These are phyloP conservation scores for Ecliptopera silaceata DNA, from an alignment of 2,888 invertebrate species.

Conservation along the genomic window DNA sequence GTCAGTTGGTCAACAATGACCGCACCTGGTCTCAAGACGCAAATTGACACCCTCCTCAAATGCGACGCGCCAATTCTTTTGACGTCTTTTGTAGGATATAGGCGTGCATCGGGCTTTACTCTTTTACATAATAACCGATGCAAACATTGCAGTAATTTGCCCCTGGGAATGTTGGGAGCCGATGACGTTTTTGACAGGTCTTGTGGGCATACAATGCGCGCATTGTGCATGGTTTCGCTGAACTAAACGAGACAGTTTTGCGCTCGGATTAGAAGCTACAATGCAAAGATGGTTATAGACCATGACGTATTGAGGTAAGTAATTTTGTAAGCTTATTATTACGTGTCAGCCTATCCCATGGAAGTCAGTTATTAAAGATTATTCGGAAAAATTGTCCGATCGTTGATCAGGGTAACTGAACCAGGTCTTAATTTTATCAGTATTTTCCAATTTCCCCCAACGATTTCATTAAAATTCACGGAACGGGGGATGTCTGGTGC, in stretches of 20 bases:
- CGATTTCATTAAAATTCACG: constrained; percentile 60
- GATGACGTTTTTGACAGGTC: constrained; percentile 76
- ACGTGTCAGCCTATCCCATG: not conserved
- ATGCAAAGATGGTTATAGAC: constrained; percentile 35
- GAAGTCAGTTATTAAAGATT: not conserved
- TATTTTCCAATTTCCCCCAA: constrained; percentile 51
- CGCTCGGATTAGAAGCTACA: constrained; percentile 53
- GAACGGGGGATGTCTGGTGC: constrained; percentile 49
- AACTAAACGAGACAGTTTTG: constrained; percentile 48
- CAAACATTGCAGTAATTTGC: constrained; percentile 75
- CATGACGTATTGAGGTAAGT: constrained; percentile 35
- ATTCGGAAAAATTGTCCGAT: not conserved
- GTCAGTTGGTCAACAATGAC: constrained; percentile 77
- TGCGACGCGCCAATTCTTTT: constrained; percentile 59
- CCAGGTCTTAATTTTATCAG: constrained; percentile 17
- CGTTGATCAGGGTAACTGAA: not conserved
- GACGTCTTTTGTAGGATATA: constrained; percentile 63
- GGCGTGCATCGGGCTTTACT: constrained; percentile 69
- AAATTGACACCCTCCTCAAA: constrained; percentile 74
- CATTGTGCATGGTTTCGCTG: constrained; percentile 62
- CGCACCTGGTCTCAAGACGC: constrained; percentile 68
- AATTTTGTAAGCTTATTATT: constrained; percentile 23
- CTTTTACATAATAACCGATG: constrained; percentile 64
- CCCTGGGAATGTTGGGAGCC: constrained; percentile 61
- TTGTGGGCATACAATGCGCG: constrained; percentile 55